Base-by-base conservation (phyloP, 2,113 vertebrate species). In the Paramormyrops kingsleyae region DNA sequence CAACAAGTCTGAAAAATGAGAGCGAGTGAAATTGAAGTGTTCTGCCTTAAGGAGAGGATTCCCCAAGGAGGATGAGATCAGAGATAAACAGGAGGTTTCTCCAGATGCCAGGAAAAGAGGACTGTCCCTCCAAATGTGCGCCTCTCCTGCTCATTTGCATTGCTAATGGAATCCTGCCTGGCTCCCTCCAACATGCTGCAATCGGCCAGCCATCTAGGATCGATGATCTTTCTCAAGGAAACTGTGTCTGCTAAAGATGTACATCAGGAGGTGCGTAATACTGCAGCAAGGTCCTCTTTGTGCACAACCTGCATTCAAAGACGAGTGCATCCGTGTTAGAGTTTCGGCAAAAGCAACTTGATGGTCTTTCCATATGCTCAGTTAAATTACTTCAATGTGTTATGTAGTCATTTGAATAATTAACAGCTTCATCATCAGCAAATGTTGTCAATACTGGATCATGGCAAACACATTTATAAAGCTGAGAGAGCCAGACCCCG, bases 391-490 rank as follows among this genome's bases (percentile, higher is more conserved):
- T 86, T 88, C 88, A 90, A 56, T 91, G 56, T 52, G 91, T 89
- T 83, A 84, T 9, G 70, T 90, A 90, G 91, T 83, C 85, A 74
- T 88, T 90, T 88, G 87, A 90, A 91, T 91, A 92, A 93, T 91
- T 90, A 92, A 87, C 89, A 90, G 62, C 86, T 90, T 91, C 86
- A 90, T 93, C 87, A 90, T 35, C 42, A 27, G 46, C 35, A 83
- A 91, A 90, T 9, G 46, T 46, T 89, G 83, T 91, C 86, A 83
- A 89, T 87, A 90, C 88, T 35, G 49, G 62, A 89, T 90, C 88
- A 88, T 85, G 56, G 88, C 47, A 85, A 91, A 90, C 86, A 70
- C 66, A 87, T 91, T 90, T 87, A 87, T 86, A 91, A 70, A 83
- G 84, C 80, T 90, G 50, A 88, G 84, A 92, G 89, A 92, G 62